Base-by-base conservation (phyloP, 2,888 invertebrate genomes). In the Agriopis aurantiaria region DNA sequence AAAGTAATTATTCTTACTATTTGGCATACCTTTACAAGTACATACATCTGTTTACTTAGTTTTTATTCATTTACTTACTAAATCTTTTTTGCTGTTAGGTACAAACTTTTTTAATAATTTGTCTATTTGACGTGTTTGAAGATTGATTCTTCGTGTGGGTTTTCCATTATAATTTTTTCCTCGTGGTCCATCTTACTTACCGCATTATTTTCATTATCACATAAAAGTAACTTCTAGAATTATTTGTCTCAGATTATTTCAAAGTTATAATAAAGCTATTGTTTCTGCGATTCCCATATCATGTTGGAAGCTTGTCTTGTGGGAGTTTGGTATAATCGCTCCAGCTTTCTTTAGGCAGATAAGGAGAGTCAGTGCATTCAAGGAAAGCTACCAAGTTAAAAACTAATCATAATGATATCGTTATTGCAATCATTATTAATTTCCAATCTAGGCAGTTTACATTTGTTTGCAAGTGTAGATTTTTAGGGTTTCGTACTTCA, bases 311-410 rank as follows among this genome's bases (percentile, higher is more conserved):
- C 70, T 23, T 51, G 53, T 43, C 55, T 60, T 65, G 65, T 73
- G 76, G 67, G 71, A 76, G 73, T 57, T 65, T 43, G 53, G 23
- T 73, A 76, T 74, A 76, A 76, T 70, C 23, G 23, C n/a, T 59
- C 8, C 59, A 53, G 63, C 74, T 74, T 76, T 76, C 74, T 76
- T 73, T 17, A 9, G 8, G 12, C 59, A 59, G 69, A 68, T 68
- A 68, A 56, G 23, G 66, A 72, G 55, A 65, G 33, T 67, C 46
- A 58, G 48, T 45, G 49, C 55, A 65, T 62, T 69, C 45, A 48
- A 17, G 5, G 33, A 63, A 65, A 0, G 9, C 17, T 51, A 3
- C 14, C 5, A 17, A 69, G 45, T 48, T 61, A 33, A 33, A 33
- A 56, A 64, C 53, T 58, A 9, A 10, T 10, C 33, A 48, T 3